Evolutionary conservation across 2,888 invertebrate genomes (phyloP).

Genomic region (Metellina segmentata): DNA sequence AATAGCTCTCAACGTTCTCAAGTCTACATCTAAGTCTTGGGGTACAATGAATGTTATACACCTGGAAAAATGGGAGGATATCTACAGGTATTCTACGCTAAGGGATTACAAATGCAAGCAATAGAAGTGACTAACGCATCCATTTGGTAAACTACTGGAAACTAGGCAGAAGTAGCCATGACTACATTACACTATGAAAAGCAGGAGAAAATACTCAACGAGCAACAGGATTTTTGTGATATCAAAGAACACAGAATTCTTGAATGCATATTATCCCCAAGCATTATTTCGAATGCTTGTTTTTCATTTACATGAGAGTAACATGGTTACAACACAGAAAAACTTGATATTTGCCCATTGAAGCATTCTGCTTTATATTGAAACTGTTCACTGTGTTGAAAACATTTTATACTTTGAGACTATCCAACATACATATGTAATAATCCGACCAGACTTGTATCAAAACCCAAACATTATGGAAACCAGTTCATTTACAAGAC

Average conservation of each 20-base stretch:
- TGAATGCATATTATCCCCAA: no score
- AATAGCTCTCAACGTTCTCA: constrained; percentile 99
- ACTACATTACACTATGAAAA: constrained; percentile 43
- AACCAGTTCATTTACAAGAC: no score
- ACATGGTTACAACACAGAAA: no score
- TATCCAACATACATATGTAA: no score
- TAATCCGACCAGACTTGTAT: no score
- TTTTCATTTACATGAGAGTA: no score
- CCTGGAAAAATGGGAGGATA: constrained; percentile 77
- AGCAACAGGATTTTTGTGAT: not conserved
- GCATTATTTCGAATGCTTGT: no score
- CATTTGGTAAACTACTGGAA: constrained; percentile 62
- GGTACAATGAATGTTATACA: constrained; percentile 78
- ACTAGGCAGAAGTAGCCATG: constrained; percentile 45
- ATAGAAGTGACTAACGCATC: constrained; percentile 65
- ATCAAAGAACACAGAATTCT: not conserved
- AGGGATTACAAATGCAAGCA: constrained; percentile 74
- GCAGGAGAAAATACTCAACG: constrained; percentile 11
- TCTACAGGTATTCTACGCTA: constrained; percentile 76
- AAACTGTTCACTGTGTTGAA: no score
- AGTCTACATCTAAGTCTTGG: constrained; percentile 84
- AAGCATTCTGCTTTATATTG: no score
- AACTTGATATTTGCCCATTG: no score
- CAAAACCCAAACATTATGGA: no score
- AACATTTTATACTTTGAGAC: no score